Percentiles rank a stretch among this genome's conserved stretches.
phyloP scores from a whole-genome alignment of 2,888 invertebrate genomes.

The Phragmatobia fuliginosa region DNA sequence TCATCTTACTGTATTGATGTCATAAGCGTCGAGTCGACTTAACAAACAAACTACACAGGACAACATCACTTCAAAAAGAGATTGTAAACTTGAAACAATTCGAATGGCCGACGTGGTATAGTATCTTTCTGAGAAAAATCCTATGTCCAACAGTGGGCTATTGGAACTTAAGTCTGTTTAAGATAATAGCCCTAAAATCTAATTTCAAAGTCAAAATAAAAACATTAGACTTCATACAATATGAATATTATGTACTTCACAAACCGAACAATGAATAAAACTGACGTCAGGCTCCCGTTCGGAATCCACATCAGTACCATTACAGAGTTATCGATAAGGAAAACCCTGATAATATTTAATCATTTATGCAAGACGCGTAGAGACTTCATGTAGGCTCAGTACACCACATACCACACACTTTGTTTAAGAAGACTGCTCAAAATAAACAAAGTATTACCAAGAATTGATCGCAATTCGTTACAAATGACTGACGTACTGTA shows the following conservation, averaged over 20 bases:
- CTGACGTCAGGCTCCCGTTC: conserved; percentile 1
- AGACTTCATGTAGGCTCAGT: background rate
- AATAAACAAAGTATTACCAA: conserved; percentile 23
- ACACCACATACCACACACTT: background rate
- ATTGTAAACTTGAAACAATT: too few relatives aligned
- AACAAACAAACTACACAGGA: too few relatives aligned
- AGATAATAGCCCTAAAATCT: too few relatives aligned
- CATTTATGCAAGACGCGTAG: conserved; percentile 14
- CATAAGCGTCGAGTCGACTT: too few relatives aligned
- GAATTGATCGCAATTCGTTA: conserved; percentile 24
- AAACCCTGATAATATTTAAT: conserved; percentile 23
- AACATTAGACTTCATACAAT: background rate
- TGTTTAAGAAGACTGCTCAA: background rate
- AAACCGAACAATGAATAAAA: background rate
- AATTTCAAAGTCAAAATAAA: background rate
- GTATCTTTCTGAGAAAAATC: too few relatives aligned
- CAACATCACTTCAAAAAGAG: too few relatives aligned
- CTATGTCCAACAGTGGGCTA: too few relatives aligned
- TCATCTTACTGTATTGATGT: too few relatives aligned
- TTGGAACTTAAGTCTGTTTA: too few relatives aligned
- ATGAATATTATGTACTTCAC: background rate
- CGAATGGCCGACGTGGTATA: too few relatives aligned
- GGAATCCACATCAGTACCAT: conserved; percentile 23
- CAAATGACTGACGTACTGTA: conserved; percentile 20
- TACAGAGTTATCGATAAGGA: conserved; percentile 34